Conservation (phyloP, 2,797 vertebrate genomes). For the Xenentodon cancila region DNA sequence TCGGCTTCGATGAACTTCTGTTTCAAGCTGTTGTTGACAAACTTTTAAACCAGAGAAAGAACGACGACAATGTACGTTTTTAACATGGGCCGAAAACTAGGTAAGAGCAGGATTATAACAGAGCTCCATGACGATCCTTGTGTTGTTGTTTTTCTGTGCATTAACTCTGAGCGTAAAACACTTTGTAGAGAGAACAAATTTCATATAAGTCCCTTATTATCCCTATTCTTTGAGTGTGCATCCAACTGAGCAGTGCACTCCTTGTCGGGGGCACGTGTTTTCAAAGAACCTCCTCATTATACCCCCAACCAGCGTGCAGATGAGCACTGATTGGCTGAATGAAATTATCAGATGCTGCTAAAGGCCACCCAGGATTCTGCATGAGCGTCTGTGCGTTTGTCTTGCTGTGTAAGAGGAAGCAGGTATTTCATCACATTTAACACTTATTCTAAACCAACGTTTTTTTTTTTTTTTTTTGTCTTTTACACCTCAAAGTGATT, state of each 20-base stretch:
- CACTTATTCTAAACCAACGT: neutral
- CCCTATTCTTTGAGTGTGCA: constrained; percentile 45
- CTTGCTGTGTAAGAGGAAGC: constrained; percentile 8
- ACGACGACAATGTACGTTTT: constrained; percentile 1
- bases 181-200: constrained; percentile 54
- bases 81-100: constrained; percentile 33
- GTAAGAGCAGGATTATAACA: constrained; percentile 20
- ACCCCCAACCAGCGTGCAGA: constrained; percentile 40
- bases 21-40: no score
- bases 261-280: constrained; percentile 62
- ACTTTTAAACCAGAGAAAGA: constrained; percentile 1
- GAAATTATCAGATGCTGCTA: constrained; percentile 77
- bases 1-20: no score
- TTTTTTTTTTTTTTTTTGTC: no score
- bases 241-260: constrained; percentile 17
- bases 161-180: constrained; percentile 30
- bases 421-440: constrained; percentile 8
- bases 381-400: constrained; percentile 6
- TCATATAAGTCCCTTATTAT: constrained; percentile 72
- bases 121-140: constrained; percentile 41
- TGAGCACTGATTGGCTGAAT: constrained; percentile 75
- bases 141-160: constrained; percentile 45
- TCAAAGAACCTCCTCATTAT: constrained; percentile 35
- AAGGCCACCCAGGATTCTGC: constrained; percentile 52
- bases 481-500: no score